Evolutionary conservation across 92 coral and sea anemone species (phyloP).

Genomic region (Phymanthus crucifer): DNA sequence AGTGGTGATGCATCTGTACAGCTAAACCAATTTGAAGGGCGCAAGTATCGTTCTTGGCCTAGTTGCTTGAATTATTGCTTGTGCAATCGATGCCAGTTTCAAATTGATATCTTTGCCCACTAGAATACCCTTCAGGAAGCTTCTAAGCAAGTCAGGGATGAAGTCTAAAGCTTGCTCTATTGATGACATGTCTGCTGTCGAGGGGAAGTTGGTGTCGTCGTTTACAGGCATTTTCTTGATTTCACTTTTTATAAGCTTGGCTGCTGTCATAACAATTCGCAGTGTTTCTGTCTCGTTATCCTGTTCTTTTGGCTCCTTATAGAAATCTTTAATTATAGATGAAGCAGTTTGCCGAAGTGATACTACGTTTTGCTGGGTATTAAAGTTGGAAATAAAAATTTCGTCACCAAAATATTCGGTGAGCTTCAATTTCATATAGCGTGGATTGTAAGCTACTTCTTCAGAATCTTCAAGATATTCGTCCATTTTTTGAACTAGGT

Average conservation of each 20-base stretch:
- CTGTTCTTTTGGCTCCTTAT: slow-evolving; percentile 17
- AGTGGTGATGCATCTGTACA: neutral
- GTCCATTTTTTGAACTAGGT: slow-evolving; percentile 8
- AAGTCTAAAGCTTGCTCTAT: slow-evolving; percentile 38
- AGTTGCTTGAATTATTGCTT: slow-evolving; percentile 39
- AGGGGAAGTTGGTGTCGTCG: slow-evolving; percentile 33
- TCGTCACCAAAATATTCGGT: slow-evolving; percentile 28
- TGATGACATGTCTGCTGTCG: slow-evolving; percentile 22
- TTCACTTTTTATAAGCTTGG: slow-evolving; percentile 37
- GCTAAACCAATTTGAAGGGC: slow-evolving; percentile 3
- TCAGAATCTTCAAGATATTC: slow-evolving; percentile 4
- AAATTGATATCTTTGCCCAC: slow-evolving; percentile 35
- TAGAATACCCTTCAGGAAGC: slow-evolving; percentile 26
- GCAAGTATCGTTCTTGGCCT: slow-evolving; percentile 33
- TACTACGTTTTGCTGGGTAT: slow-evolving; percentile 13
- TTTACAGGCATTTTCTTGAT: slow-evolving; percentile 31
- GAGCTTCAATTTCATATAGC: slow-evolving; percentile 26
- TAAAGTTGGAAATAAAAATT: slow-evolving; percentile 6
- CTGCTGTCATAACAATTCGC: slow-evolving; percentile 29
- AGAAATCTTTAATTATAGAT: slow-evolving; percentile 13
- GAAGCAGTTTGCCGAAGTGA: neutral
- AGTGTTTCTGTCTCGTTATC: slow-evolving; percentile 8
- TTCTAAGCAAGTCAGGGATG: slow-evolving; percentile 33
- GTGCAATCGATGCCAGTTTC: slow-evolving; percentile 41
- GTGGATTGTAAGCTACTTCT: slow-evolving; percentile 15